phyloP scores from a whole-genome alignment of 1,140 invertebrate genomes.

The Anoplolepis gracilipes region DNA sequence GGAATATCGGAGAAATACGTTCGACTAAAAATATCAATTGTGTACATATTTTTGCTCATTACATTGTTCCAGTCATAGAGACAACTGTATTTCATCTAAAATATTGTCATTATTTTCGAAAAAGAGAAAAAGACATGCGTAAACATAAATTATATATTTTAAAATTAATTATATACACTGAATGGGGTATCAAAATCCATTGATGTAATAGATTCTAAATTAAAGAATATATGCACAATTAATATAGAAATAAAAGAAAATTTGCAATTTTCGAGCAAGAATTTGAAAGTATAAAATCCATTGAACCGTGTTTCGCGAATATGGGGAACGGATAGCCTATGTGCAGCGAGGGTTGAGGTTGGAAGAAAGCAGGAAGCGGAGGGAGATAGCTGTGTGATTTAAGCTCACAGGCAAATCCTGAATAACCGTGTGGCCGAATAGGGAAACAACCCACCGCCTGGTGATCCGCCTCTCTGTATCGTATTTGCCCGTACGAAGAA shows the following conservation, averaged over 20 bases:
- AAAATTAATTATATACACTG: not conserved
- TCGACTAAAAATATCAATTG: constrained; percentile 2
- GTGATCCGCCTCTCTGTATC: constrained; percentile 6
- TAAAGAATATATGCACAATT: not conserved
- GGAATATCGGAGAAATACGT: constrained; percentile 10
- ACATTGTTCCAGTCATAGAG: not conserved
- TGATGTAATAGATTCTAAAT: not conserved
- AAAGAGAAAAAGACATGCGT: not conserved
- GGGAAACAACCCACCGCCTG: constrained; percentile 9
- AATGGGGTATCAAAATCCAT: not conserved
- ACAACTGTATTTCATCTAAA: not conserved
- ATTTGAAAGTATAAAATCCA: constrained; percentile 24
- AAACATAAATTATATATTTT: not conserved
- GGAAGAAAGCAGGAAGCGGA: constrained; percentile 38
- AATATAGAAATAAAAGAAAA: not conserved
- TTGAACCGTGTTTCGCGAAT: not conserved
- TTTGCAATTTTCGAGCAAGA: not conserved
- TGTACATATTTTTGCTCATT: constrained; percentile 30
- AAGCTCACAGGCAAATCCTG: constrained; percentile 53
- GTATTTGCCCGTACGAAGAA: not conserved
- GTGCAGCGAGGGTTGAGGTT: not conserved
- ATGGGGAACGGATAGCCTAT: not conserved
- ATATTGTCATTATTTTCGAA: not conserved
- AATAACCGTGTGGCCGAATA: constrained; percentile 47
- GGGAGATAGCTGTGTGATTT: constrained; percentile 40